Conservation (phyloP, 2,113 vertebrate species). For the Cathartes aura region DNA sequence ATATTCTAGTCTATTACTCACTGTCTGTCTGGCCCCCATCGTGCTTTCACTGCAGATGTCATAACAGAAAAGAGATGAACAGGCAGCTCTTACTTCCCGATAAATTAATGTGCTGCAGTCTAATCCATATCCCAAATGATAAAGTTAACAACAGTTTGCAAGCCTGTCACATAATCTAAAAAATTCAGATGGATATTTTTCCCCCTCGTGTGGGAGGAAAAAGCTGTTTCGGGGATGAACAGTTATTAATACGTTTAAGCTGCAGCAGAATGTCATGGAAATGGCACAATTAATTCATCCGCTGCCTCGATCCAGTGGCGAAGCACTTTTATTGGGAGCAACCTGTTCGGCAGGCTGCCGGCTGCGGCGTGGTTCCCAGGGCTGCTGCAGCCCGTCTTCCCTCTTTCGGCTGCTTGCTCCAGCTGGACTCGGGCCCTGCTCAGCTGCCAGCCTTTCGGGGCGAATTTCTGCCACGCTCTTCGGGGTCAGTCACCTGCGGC, state of each 20-base stretch:
- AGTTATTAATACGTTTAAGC: constrained; percentile 50
- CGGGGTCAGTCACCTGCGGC: constrained; percentile 72
- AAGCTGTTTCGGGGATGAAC: constrained; percentile 42
- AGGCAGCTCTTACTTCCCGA: constrained; percentile 39
- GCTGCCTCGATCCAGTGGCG: not conserved
- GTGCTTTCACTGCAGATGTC: constrained; percentile 64
- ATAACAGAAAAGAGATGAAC: constrained; percentile 56
- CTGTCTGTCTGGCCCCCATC: constrained; percentile 52
- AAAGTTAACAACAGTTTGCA: constrained; percentile 65
- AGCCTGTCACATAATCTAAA: constrained; percentile 62
- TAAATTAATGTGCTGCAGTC: constrained; percentile 59
- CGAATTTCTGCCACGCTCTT: not conserved
- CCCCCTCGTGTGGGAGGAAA: constrained; percentile 10
- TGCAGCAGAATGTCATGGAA: constrained; percentile 48
- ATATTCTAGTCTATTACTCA: constrained; percentile 62
- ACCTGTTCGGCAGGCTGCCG: not conserved
- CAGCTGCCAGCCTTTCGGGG: constrained; percentile 74
- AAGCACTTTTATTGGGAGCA: constrained; percentile 39
- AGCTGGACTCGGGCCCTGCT: constrained; percentile 55
- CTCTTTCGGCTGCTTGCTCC: constrained; percentile 12
- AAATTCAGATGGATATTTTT: constrained; percentile 60
- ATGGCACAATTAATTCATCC: constrained; percentile 61
- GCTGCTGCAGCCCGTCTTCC: constrained; percentile 6
- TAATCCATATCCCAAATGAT: constrained; percentile 58
- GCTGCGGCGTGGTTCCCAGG: not conserved